phyloP scores from a whole-genome alignment of 2,113 vertebrate genomes.

The Sebastes fasciatus region DNA sequence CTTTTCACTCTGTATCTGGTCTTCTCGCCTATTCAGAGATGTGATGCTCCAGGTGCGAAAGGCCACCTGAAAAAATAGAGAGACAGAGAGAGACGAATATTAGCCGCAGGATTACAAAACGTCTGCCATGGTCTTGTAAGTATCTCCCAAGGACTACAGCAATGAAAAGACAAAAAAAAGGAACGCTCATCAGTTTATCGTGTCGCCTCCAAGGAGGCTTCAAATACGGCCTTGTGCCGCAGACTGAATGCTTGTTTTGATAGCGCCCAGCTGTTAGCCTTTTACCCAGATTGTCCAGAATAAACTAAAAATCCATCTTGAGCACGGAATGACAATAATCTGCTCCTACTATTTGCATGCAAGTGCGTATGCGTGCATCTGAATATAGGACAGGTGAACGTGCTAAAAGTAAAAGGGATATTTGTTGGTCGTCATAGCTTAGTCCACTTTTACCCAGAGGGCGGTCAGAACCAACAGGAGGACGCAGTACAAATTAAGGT shows the following conservation, averaged over 20 bases:
- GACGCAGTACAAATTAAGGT: conserved; percentile 29
- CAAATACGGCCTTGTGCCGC: neutral
- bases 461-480: conserved; percentile 24
- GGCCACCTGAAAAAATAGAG: conserved; percentile 62
- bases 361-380: conserved; percentile 52
- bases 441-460: conserved; percentile 41
- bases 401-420: conserved; percentile 35
- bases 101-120: conserved; percentile 5
- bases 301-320: conserved; percentile 16
- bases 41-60: conserved; percentile 37
- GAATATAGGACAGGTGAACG: conserved; percentile 47
- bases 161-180: neutral
- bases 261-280: neutral
- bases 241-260: neutral
- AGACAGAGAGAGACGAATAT: conserved; percentile 2
- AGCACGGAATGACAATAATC: conserved; percentile 50
- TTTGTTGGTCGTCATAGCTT: conserved; percentile 56
- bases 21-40: conserved; percentile 46
- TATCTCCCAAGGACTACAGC: conserved; percentile 17
- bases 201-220: neutral
- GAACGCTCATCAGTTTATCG: conserved; percentile 24
- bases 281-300: conserved; percentile 30
- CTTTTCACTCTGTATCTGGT: conserved; percentile 42
- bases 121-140: neutral
- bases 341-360: conserved; percentile 34